Conservation (phyloP, 2,113 vertebrate species). For the Oostethus manadensis region DNA sequence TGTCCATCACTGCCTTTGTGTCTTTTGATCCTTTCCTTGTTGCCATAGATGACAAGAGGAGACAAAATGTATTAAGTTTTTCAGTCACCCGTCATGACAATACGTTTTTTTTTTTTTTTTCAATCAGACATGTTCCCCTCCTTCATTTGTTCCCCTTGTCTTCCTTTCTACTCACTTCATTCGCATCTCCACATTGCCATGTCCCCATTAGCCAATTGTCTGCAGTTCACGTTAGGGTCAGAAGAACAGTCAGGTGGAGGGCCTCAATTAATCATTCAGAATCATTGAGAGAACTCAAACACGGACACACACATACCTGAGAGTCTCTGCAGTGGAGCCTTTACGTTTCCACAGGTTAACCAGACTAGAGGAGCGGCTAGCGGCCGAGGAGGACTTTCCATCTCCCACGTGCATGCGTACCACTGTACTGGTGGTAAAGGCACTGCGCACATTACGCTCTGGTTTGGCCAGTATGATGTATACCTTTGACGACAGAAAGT, state of each 20-base stretch:
- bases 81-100: constrained; percentile 13
- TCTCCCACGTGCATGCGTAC: constrained; percentile 98
- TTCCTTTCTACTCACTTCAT: constrained; percentile 14
- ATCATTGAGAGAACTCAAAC: constrained; percentile 32
- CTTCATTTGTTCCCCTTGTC: constrained; percentile 6
- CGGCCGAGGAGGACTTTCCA: constrained; percentile 89
- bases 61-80: constrained; percentile 30
- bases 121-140: constrained; percentile 12
- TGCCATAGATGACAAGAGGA: constrained; percentile 32
- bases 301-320: constrained; percentile 75
- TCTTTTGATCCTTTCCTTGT: constrained; percentile 40
- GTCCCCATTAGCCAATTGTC: constrained; percentile 53
- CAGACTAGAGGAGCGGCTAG: constrained; percentile 93
- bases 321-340: constrained; percentile 91
- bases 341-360: constrained; percentile 94
- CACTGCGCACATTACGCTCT: constrained; percentile 95
- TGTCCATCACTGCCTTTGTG: constrained; percentile 35
- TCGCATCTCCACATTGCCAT: constrained; percentile 13
- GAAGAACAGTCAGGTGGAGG: constrained; percentile 40
- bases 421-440: constrained; percentile 94
- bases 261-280: constrained; percentile 49
- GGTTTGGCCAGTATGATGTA: constrained; percentile 99
- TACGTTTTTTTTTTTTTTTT: constrained; percentile 4
- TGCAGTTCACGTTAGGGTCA: constrained; percentile 53
- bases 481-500: constrained; percentile 55